Conservation (phyloP, 2,888 invertebrate species). For the Synergus japonicus region DNA sequence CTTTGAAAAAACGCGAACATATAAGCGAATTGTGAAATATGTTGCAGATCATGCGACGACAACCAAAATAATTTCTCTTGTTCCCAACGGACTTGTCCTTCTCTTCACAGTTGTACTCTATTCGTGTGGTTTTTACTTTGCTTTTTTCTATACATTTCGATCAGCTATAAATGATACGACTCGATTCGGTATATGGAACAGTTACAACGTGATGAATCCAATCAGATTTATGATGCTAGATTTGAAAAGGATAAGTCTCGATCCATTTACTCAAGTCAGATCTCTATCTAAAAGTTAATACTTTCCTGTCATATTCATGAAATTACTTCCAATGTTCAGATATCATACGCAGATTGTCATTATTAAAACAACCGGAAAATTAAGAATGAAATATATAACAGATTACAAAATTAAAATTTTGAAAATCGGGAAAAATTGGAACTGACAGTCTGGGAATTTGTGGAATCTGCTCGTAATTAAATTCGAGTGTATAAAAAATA, state of each 20-base stretch:
- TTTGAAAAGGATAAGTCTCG: neutral
- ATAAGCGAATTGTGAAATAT: slow-evolving; percentile 23
- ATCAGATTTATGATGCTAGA: neutral
- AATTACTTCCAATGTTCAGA: too few species aligned
- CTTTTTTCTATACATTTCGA: neutral
- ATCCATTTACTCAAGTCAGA: neutral
- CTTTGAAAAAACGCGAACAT: slow-evolving; percentile 9
- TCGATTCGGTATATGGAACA: neutral
- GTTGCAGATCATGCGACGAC: slow-evolving; percentile 28
- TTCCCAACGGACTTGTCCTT: slow-evolving; percentile 16
- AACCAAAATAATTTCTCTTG: slow-evolving; percentile 32
- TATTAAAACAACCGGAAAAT: too few species aligned
- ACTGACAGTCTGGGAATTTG: too few species aligned
- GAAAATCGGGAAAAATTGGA: too few species aligned
- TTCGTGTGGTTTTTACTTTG: slow-evolving; percentile 1
- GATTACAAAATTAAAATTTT: too few species aligned
- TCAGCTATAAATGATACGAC: neutral
- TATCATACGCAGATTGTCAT: too few species aligned
- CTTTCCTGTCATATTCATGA: too few species aligned
- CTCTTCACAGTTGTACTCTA: neutral
- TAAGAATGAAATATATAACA: too few species aligned
- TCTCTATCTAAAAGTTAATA: neutral
- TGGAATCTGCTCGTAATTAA: too few species aligned
- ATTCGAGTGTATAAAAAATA: too few species aligned
- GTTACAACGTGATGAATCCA: neutral